A percentile compares a stretch with the other conserved stretches of the same genome.
Conservation (phyloP, 2,113 vertebrate species). For the Phoenicopterus ruber region DNA sequence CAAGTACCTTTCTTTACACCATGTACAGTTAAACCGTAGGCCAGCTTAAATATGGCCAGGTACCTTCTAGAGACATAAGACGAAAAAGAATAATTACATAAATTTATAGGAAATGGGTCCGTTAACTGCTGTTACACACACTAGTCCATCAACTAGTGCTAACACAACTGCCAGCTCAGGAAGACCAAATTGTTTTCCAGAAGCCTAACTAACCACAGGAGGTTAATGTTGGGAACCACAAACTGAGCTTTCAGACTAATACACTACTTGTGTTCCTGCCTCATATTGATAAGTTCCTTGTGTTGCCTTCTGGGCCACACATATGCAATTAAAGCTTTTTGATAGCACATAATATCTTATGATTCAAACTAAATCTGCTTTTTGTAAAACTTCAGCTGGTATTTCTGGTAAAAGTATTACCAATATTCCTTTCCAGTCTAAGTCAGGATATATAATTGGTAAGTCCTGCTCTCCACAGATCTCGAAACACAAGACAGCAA, state of each 20-base stretch:
- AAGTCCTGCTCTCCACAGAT: not conserved
- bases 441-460: not conserved
- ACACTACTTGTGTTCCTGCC: not conserved
- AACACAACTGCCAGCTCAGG: not conserved
- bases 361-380: not conserved
- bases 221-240: not conserved
- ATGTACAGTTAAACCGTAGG: not conserved
- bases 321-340: not conserved
- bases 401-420: not conserved
- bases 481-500: not conserved
- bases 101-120: not conserved
- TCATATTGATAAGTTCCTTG: not conserved
- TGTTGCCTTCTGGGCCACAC: not conserved
- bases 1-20: not conserved
- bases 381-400: not conserved
- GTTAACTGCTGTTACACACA: not conserved
- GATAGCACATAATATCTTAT: not conserved
- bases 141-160: too few relatives aligned
- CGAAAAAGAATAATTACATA: not conserved
- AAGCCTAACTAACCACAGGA: not conserved
- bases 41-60: not conserved
- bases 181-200: not conserved
- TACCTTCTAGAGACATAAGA: not conserved
- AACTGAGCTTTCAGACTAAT: not conserved
- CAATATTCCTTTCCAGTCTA: not conserved